These are phyloP conservation scores for Yponomeuta evonymella DNA, from an alignment of 2,888 invertebrate genomes.

Conservation along the genomic window DNA sequence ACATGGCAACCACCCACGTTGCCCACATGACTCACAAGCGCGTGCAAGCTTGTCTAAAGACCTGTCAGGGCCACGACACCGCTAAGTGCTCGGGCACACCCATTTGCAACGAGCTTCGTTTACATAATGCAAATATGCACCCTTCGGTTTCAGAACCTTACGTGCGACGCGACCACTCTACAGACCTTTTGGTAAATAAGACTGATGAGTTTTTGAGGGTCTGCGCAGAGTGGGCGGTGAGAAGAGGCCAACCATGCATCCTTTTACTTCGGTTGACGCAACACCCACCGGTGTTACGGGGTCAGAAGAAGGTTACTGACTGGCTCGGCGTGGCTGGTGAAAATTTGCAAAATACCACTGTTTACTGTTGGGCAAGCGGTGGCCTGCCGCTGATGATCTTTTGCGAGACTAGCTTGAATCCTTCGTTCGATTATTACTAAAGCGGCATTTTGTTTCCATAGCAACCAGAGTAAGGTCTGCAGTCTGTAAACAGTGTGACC, in stretches of 20 bases:
- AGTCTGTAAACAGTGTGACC: no score
- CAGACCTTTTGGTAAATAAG: not conserved
- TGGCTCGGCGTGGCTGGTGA: not conserved
- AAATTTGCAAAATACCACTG: not conserved
- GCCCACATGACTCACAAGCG: not conserved
- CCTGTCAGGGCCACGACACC: not conserved
- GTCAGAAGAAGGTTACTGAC: constrained; percentile 34
- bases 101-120: not conserved
- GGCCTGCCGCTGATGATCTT: no score
- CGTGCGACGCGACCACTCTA: not conserved
- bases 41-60: not conserved
- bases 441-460: no score
- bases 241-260: constrained; percentile 23
- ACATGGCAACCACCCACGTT: not conserved
- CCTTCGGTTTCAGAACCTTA: constrained; percentile 8
- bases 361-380: not conserved
- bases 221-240: not conserved
- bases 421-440: no score
- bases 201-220: not conserved
- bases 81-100: not conserved
- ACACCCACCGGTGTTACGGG: constrained; percentile 35
- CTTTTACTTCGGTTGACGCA: constrained; percentile 35
- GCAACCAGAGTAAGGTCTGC: no score
- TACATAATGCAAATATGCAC: constrained; percentile 12
- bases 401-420: no score